Conservation (phyloP, 1,140 invertebrate species). For the Protaetia brevitarsis region DNA sequence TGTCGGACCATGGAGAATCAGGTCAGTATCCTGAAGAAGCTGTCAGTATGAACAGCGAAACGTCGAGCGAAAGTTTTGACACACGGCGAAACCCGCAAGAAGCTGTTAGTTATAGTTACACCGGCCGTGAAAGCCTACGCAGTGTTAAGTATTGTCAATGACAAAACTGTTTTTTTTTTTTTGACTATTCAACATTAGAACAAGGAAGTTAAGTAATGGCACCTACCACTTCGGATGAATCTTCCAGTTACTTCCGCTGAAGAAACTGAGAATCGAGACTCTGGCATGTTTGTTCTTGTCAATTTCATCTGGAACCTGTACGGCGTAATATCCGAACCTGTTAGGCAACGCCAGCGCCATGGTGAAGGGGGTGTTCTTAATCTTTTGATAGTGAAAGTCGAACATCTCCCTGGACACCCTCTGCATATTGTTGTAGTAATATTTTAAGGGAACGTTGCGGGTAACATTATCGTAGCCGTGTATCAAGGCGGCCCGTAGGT, state of each 20-base stretch:
- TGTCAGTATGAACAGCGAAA: too few species aligned
- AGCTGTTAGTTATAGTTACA: too few species aligned
- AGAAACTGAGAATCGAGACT: constrained; percentile 66
- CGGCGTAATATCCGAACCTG: constrained; percentile 72
- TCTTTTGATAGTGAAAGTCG: constrained; percentile 78
- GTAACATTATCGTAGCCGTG: constrained; percentile 65
- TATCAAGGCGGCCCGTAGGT: constrained; percentile 72
- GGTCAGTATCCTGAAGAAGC: too few species aligned
- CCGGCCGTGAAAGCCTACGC: too few species aligned
- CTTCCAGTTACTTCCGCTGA: constrained; percentile 71
- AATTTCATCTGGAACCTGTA: constrained; percentile 70
- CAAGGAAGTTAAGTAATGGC: too few species aligned
- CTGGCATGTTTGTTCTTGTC: constrained; percentile 61
- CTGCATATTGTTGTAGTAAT: constrained; percentile 79
- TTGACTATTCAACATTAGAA: too few species aligned
- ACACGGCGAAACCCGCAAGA: too few species aligned
- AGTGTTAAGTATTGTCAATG: too few species aligned
- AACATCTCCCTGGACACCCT: constrained; percentile 76
- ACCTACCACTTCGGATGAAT: constrained; percentile 87
- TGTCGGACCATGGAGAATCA: too few species aligned
- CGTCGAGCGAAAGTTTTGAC: too few species aligned
- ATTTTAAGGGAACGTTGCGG: constrained; percentile 66
- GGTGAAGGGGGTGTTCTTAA: constrained; percentile 82
- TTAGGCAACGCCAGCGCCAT: constrained; percentile 78
- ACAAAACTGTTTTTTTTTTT: too few species aligned